These are phyloP conservation scores for Dendrocincla fuliginosa DNA, from an alignment of 2,797 vertebrate genomes.

Conservation along the genomic window DNA sequence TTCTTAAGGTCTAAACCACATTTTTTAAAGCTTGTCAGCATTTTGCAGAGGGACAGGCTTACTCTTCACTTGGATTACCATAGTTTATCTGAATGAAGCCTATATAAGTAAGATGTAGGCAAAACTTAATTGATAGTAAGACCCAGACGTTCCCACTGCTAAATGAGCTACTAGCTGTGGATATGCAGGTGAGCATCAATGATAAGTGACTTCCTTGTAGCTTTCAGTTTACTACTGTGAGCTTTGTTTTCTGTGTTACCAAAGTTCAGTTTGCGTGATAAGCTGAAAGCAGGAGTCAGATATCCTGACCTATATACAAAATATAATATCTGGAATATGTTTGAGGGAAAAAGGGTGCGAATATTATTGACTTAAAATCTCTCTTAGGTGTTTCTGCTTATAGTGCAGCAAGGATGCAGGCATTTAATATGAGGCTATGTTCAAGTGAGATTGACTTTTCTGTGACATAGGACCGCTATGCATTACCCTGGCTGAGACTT, in stretches of 20 bases:
- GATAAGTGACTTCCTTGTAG: background rate
- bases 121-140: background rate
- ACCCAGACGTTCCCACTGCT: background rate
- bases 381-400: background rate
- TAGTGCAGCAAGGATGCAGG: background rate
- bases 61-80: background rate
- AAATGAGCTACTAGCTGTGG: background rate
- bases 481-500: background rate
- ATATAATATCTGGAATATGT: background rate
- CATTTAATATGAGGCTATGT: background rate
- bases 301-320: background rate
- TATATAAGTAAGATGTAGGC: background rate
- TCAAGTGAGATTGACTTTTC: background rate
- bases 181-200: background rate
- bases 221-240: background rate
- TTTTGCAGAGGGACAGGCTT: background rate
- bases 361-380: background rate
- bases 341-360: background rate
- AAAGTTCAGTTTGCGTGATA: rapidly evolving
- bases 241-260: background rate
- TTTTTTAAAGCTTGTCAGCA: background rate
- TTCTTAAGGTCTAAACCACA: background rate
- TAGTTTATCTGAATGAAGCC: background rate
- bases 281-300: background rate
- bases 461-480: background rate